A percentile compares a stretch with the other conserved stretches of the same genome.
Evolutionary conservation across 2,888 invertebrate genomes (phyloP).

Genomic region (Agrilus mali): DNA sequence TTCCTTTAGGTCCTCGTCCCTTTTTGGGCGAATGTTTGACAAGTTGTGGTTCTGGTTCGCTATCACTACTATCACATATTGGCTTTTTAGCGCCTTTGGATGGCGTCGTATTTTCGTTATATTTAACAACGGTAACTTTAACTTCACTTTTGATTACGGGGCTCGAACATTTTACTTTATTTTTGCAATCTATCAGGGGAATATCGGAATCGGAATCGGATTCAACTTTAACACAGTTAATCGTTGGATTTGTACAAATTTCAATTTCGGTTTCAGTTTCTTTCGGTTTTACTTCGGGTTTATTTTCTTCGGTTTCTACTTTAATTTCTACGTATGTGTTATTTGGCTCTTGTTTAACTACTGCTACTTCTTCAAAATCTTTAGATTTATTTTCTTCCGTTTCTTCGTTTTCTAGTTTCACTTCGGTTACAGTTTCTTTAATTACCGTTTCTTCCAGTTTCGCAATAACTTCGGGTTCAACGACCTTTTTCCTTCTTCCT

Average conservation of each 20-base stretch:
- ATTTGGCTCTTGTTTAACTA: constrained; percentile 12
- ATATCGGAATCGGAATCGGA: constrained; percentile 22
- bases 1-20: constrained; percentile 19
- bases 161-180: constrained; percentile 13
- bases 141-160: constrained; percentile 20
- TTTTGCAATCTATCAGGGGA: constrained; percentile 18
- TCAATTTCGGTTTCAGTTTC: constrained; percentile 8
- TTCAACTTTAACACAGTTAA: constrained; percentile 13
- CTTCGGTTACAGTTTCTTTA: constrained; percentile 18
- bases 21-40: constrained; percentile 6
- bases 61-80: constrained; percentile 30
- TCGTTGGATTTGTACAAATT: constrained; percentile 11
- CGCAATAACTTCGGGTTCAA: constrained; percentile 24
- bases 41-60: constrained; percentile 20
- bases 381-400: constrained; percentile 6
- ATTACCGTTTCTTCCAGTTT: constrained; percentile 24
- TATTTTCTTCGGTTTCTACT: constrained; percentile 7
- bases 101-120: constrained; percentile 11
- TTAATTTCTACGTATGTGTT: constrained; percentile 5
- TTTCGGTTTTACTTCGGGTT: constrained; percentile 6
- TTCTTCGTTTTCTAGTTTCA: constrained; percentile 5
- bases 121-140: constrained; percentile 11
- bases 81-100: not conserved
- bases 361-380: constrained; percentile 10
- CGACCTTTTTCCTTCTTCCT: constrained; percentile 37